Conservation (phyloP, 92 coral and sea anemone species). For the Actinostola sp. region DNA sequence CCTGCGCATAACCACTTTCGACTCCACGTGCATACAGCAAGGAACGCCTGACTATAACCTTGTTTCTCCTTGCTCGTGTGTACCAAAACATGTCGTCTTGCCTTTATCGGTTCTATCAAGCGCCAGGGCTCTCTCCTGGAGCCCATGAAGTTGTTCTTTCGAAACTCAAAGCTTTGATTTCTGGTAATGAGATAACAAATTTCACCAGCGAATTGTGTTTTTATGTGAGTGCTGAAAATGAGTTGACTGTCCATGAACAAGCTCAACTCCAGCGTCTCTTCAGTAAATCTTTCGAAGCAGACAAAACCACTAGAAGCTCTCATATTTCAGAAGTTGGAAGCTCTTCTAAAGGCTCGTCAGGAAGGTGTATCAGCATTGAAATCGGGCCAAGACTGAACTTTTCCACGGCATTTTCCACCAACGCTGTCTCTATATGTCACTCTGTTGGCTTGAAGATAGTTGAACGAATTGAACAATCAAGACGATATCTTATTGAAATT, state of each 20-base stretch:
- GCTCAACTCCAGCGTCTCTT: slow-evolving; percentile 71
- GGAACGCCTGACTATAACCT: slow-evolving; percentile 7
- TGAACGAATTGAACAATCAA: slow-evolving; percentile 81
- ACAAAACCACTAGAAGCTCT: slow-evolving; percentile 63
- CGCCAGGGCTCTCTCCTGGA: slow-evolving; percentile 89
- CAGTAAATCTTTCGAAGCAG: slow-evolving; percentile 74
- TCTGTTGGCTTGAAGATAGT: slow-evolving; percentile 81
- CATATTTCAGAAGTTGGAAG: slow-evolving; percentile 35
- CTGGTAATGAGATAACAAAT: slow-evolving; percentile 56
- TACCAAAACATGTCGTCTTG: slow-evolving; percentile 49
- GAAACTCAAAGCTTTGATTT: slow-evolving; percentile 50
- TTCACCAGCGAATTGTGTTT: slow-evolving; percentile 82
- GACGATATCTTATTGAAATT: slow-evolving; percentile 68
- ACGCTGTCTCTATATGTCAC: slow-evolving; percentile 91
- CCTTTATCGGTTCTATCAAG: slow-evolving; percentile 69
- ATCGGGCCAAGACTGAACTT: slow-evolving; percentile 96
- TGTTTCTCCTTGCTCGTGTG: background rate
- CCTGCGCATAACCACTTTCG: slow-evolving; percentile 2
- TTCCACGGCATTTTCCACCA: slow-evolving; percentile 98
- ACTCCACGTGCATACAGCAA: background rate
- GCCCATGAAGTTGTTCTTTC: slow-evolving; percentile 70
- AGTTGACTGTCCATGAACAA: slow-evolving; percentile 50
- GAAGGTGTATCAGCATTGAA: slow-evolving; percentile 54
- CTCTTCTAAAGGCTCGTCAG: slow-evolving; percentile 12
- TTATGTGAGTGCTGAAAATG: slow-evolving; percentile 63